These are phyloP conservation scores for Aldrovandia affinis DNA, from an alignment of 2,797 vertebrate species.

Conservation along the genomic window DNA sequence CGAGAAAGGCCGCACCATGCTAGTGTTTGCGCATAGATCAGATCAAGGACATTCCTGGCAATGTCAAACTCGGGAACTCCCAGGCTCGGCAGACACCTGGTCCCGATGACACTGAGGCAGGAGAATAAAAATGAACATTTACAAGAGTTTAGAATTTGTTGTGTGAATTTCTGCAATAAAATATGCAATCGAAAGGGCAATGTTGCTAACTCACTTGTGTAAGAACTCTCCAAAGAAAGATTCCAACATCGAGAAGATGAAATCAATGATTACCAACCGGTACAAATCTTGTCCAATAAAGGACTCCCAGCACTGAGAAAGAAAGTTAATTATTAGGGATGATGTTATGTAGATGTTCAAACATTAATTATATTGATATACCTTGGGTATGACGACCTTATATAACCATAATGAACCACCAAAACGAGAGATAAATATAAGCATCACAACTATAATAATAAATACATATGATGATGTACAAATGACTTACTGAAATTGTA, in stretches of 20 bases:
- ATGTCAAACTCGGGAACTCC: conserved; percentile 92
- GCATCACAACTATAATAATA: background rate
- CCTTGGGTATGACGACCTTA: background rate
- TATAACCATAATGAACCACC: background rate
- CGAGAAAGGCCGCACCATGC: conserved; percentile 76
- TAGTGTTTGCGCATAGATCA: conserved; percentile 94
- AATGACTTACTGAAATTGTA: conserved; percentile 56
- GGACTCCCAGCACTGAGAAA: conserved; percentile 91
- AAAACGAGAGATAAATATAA: background rate
- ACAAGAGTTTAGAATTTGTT: background rate
- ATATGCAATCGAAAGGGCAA: background rate
- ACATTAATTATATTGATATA: background rate
- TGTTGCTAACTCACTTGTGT: conserved; percentile 76
- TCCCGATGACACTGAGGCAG: conserved; percentile 82
- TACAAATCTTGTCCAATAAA: conserved; percentile 91
- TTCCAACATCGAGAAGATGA: conserved; percentile 86
- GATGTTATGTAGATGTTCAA: background rate
- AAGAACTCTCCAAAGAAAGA: conserved; percentile 94
- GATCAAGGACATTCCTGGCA: conserved; percentile 89
- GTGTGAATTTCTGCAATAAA: background rate
- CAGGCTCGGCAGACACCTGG: conserved; percentile 61
- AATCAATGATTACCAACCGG: conserved; percentile 87
- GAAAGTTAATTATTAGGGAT: conserved; percentile 3
- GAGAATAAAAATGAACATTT: conserved; percentile 26
- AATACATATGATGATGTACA: background rate